Percentiles rank a stretch among this genome's conserved stretches.
Evolutionary conservation across 2,113 vertebrate genomes (phyloP).

Genomic region (Muntiacus muntjak): DNA sequence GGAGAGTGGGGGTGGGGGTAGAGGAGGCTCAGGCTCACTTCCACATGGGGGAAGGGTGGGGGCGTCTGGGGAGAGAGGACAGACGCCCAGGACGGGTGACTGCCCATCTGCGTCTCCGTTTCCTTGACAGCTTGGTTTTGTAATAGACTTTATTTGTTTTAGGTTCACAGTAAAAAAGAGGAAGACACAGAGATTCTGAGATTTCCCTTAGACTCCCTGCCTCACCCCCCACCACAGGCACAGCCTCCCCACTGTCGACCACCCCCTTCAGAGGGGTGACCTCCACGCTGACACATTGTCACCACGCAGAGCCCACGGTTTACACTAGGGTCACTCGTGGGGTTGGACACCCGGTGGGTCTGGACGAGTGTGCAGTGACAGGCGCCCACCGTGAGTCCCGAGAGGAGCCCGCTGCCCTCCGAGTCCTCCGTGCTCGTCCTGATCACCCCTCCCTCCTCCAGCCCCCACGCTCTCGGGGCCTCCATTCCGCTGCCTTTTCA

Average conservation of each 20-base stretch:
- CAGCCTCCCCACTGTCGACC: neutral
- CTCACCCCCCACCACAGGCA: too few species aligned
- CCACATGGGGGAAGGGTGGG: neutral
- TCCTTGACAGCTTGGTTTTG: neutral
- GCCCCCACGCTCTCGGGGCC: neutral
- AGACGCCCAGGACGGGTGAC: accelerated
- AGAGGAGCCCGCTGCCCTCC: too few species aligned
- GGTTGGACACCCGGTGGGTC: neutral
- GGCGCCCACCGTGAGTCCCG: accelerated
- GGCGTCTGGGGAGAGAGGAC: neutral
- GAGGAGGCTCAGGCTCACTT: neutral
- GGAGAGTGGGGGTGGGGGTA: neutral
- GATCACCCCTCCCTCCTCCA: too few species aligned
- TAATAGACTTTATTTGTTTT: neutral
- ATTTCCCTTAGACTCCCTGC: accelerated
- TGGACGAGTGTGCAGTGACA: neutral
- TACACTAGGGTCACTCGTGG: accelerated
- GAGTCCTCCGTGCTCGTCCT: neutral
- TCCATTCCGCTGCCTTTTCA: neutral
- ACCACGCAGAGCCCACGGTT: neutral
- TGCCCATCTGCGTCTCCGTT: accelerated
- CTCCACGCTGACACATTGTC: accelerated
- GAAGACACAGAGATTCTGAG: neutral
- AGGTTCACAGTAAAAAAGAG: neutral
- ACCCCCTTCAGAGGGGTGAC: accelerated